Conservation (phyloP, 2,888 invertebrate species). For the Polyommatus icarus region DNA sequence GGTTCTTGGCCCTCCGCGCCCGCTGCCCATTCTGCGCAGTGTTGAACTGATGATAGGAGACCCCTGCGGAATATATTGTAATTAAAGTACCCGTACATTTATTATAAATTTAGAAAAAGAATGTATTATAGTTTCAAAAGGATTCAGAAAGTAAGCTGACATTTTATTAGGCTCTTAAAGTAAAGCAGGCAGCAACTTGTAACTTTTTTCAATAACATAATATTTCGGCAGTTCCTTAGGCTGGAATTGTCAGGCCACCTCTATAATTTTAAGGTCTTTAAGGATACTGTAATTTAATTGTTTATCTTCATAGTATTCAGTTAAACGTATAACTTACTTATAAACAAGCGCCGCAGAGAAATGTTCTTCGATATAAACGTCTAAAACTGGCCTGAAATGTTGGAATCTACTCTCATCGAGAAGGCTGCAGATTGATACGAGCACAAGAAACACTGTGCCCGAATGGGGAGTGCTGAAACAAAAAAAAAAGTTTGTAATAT, state of each 20-base stretch:
- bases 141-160: too few relatives aligned
- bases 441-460: conserved; percentile 93
- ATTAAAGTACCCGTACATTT: not conserved
- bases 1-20: conserved; percentile 94
- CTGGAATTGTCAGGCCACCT: too few relatives aligned
- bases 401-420: conserved; percentile 95
- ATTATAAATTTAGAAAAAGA: too few relatives aligned
- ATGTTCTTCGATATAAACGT: conserved; percentile 95
- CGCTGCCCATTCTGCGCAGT: conserved; percentile 92
- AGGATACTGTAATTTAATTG: too few relatives aligned
- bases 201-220: too few relatives aligned
- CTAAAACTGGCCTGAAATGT: conserved; percentile 96
- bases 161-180: too few relatives aligned
- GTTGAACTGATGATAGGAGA: conserved; percentile 92
- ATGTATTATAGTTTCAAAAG: too few relatives aligned
- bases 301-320: too few relatives aligned
- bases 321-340: conserved; percentile 82
- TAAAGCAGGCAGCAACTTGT: too few relatives aligned
- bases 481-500: conserved; percentile 3
- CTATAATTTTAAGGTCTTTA: too few relatives aligned
- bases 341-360: conserved; percentile 97
- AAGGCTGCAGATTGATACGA: conserved; percentile 94
- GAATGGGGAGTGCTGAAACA: conserved; percentile 89
- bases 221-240: too few relatives aligned
- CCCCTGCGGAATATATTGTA: conserved; percentile 78